Evolutionary conservation across 1,140 invertebrate species (phyloP), one percentile per base, ranked within the genome.

Genomic region (Delia radicum): DNA sequence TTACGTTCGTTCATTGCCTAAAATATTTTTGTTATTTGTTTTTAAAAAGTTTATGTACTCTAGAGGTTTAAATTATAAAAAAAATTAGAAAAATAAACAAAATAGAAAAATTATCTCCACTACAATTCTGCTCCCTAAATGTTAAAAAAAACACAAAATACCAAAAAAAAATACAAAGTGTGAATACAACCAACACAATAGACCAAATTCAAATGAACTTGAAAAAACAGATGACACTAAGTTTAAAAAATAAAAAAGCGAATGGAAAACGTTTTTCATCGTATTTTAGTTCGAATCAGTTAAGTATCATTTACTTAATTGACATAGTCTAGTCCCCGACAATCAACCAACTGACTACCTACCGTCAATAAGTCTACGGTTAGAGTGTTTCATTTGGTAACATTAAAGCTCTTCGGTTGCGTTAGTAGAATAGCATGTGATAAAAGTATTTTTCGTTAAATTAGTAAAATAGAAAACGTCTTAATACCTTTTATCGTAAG

Each of bases 401-500:
- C 48, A 4, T 21, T 55, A 55, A 55, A 55, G 48, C 18, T 55
- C 10, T 7, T n/a, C 2, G 48, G 18, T n/a, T 55, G 48, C 48
- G 21, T 55, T 55, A 55, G 48, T 55, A 10, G 29, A 31, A 27
- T 63, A 69, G 65, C 65, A 69, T 69, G 65, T 69, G 65, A 69
- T 69, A 31, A 37, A 69, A 69, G n/a, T 69, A 33, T 67, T 29
- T 69, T 33, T 33, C 33, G 18, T 18, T 33, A 69, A 28, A 12
- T 33, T 33, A 69, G 18, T 18, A 69, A 69, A 28, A 12, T 69
- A 33, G 15, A 69, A 28, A 69, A 69, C 21, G 24, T 69, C 29
- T 69, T 69, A 69, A 69, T 69, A 69, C n/a, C 65, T 33, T 69
- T 69, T 69, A 69, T 69, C 65, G 29, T 69, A 18, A 69, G 21